Evolutionary conservation across 2,888 invertebrate species (phyloP).

Genomic region (Ennomos erosarius): DNA sequence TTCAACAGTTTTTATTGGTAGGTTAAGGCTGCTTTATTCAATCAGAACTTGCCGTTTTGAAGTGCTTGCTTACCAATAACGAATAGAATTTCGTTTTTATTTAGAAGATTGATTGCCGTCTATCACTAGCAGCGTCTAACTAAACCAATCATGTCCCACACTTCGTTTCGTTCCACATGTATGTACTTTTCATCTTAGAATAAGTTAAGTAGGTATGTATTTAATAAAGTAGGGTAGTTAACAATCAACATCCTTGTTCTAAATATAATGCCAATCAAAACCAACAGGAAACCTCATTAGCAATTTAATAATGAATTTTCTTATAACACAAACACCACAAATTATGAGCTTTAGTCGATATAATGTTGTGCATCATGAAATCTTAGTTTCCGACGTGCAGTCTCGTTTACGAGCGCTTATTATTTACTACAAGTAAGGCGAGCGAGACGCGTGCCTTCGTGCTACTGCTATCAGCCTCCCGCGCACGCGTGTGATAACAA

Average conservation of each 20-base stretch:
- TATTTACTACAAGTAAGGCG: slow-evolving; percentile 59
- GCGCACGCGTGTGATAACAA: slow-evolving; percentile 54
- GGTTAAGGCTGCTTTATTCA: too few relatives aligned
- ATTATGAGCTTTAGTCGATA: slow-evolving; percentile 17
- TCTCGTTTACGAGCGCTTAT: slow-evolving; percentile 54
- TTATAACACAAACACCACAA: slow-evolving; percentile 16
- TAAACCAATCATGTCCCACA: too few relatives aligned
- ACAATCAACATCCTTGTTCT: slow-evolving; percentile 4
- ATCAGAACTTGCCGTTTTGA: too few relatives aligned
- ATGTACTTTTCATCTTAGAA: too few relatives aligned
- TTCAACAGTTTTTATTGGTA: too few relatives aligned
- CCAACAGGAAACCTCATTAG: slow-evolving; percentile 30
- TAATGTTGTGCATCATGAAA: slow-evolving; percentile 25
- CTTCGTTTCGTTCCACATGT: too few relatives aligned
- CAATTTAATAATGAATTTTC: slow-evolving; percentile 24
- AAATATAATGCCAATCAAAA: slow-evolving; percentile 22
- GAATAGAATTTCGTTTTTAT: too few relatives aligned
- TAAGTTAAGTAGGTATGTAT: too few relatives aligned
- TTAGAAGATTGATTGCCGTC: too few relatives aligned
- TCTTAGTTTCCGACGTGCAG: slow-evolving; percentile 21
- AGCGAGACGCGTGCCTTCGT: slow-evolving; percentile 57
- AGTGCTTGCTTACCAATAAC: too few relatives aligned
- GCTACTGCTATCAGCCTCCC: slow-evolving; percentile 41
- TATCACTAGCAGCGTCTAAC: too few relatives aligned
- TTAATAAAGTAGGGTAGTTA: too few relatives aligned